A percentile compares a stretch with the other conserved stretches of the same genome.
phyloP scores from a whole-genome alignment of 2,888 invertebrate species.

The Meandrusa payeni region DNA sequence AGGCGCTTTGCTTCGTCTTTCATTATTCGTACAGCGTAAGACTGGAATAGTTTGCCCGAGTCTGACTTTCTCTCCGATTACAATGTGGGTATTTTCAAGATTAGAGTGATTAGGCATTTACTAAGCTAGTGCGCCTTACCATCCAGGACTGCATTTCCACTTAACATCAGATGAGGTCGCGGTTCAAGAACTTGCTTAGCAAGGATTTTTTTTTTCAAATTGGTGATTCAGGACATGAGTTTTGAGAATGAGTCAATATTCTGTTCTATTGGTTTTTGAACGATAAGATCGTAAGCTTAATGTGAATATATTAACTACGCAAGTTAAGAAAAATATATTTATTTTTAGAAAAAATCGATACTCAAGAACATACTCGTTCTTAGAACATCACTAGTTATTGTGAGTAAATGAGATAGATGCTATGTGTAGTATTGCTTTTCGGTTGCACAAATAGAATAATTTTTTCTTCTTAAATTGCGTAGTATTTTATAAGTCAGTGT shows the following conservation, averaged over 20 bases:
- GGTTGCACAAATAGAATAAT: neutral
- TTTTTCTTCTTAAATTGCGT: constrained; percentile 5
- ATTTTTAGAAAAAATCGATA: neutral
- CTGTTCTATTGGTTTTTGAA: constrained; percentile 12
- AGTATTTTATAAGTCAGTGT: constrained; percentile 11
- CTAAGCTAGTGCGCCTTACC: too few relatives aligned
- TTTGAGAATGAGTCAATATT: constrained; percentile 8
- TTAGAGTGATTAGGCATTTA: too few relatives aligned
- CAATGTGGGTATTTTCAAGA: too few relatives aligned
- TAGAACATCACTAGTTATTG: neutral
- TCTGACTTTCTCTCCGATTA: too few relatives aligned
- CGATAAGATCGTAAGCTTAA: constrained; percentile 2
- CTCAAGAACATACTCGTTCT: neutral
- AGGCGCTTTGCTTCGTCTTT: too few relatives aligned
- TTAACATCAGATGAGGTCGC: too few relatives aligned
- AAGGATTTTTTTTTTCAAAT: too few relatives aligned
- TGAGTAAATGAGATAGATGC: neutral
- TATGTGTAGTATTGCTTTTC: neutral
- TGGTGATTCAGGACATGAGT: too few relatives aligned
- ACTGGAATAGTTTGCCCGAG: too few relatives aligned
- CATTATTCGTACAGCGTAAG: too few relatives aligned
- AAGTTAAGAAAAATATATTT: constrained; percentile 1
- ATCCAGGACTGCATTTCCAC: too few relatives aligned
- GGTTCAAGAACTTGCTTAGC: too few relatives aligned
- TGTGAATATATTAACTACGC: constrained; percentile 1